Conservation (phyloP, 2,113 vertebrate species). For the Elachura formosa region DNA sequence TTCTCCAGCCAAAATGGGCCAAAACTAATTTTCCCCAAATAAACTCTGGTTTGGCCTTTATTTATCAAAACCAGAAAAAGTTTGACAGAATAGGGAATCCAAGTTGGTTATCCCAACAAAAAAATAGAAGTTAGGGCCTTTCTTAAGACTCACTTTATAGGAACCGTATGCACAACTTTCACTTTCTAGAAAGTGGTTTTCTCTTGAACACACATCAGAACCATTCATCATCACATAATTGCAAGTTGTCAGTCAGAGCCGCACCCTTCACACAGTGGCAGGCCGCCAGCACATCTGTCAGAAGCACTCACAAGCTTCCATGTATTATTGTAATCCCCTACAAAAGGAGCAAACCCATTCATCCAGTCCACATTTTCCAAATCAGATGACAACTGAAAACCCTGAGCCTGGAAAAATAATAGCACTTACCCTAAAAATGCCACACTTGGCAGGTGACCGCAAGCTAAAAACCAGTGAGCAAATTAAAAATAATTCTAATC, state of each 20-base stretch:
- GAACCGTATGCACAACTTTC: conserved; percentile 77
- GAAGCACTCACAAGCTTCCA: conserved; percentile 80
- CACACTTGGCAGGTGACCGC: conserved; percentile 43
- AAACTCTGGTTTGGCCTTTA: conserved; percentile 66
- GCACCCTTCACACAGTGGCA: conserved; percentile 78
- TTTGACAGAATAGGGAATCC: conserved; percentile 50
- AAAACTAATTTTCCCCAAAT: conserved; percentile 65
- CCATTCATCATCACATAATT: conserved; percentile 78
- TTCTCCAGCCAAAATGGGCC: conserved; percentile 69
- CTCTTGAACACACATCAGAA: conserved; percentile 81
- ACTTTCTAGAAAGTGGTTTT: conserved; percentile 83
- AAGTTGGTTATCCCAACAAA: conserved; percentile 64
- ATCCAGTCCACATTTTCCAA: conserved; percentile 76
- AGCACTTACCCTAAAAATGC: conserved; percentile 37
- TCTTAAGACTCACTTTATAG: conserved; percentile 73
- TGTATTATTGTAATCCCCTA: conserved; percentile 83
- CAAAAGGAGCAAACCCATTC: conserved; percentile 77
- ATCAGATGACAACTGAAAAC: conserved; percentile 71
- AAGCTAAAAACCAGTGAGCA: background rate
- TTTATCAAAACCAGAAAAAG: conserved; percentile 73
- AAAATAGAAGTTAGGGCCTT: conserved; percentile 63
- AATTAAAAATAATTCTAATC: background rate
- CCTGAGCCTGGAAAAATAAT: conserved; percentile 62
- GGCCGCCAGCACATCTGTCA: conserved; percentile 85
- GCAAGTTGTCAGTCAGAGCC: conserved; percentile 80